Percentiles rank a stretch among this genome's conserved stretches.
Conservation (phyloP, 2,888 invertebrate genomes). For the Nomada hirtipes region DNA sequence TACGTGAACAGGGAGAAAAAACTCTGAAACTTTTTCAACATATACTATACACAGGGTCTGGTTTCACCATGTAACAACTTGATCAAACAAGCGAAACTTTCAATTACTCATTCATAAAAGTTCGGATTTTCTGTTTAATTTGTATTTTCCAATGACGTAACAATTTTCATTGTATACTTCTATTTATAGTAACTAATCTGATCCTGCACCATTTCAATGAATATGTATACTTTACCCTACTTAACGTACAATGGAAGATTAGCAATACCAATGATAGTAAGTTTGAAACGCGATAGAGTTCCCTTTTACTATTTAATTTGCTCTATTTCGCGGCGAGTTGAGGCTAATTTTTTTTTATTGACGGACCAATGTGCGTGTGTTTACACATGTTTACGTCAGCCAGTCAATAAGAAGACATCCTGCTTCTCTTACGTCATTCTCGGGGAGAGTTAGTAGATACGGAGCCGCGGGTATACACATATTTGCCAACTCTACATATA, state of each 20-base stretch:
- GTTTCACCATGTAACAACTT: neutral
- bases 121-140: neutral
- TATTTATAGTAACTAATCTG: neutral
- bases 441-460: conserved; percentile 17
- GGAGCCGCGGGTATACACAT: conserved; percentile 13
- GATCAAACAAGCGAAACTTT: neutral
- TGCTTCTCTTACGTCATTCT: conserved; percentile 44
- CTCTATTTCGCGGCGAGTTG: neutral
- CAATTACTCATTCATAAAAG: neutral
- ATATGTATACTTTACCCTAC: neutral
- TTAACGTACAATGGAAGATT: neutral
- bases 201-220: neutral
- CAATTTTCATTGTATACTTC: neutral
- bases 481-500: conserved; percentile 39
- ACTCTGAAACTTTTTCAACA: neutral
- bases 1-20: neutral
- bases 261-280: neutral
- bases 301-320: conserved; percentile 5
- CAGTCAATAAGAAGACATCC: conserved; percentile 56
- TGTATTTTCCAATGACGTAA: neutral
- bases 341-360: conserved; percentile 12
- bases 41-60: neutral
- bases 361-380: conserved; percentile 37
- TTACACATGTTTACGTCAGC: conserved; percentile 63
- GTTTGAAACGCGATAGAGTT: neutral